Base-by-base conservation (phyloP, 2,797 vertebrate species). In the Acipenser ruthenus region DNA sequence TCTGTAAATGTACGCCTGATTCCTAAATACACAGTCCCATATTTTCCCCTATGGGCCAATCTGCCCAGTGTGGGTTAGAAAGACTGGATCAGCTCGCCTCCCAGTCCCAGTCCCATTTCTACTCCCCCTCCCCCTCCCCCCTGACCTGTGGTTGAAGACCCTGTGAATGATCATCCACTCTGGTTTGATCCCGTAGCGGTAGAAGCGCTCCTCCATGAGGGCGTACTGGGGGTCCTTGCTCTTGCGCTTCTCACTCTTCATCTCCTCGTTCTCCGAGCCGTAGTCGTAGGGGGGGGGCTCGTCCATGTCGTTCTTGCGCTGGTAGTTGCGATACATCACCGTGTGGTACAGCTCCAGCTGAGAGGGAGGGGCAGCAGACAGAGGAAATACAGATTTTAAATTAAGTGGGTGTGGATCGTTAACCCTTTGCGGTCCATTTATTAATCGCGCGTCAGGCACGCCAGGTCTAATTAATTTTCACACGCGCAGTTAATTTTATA, bases 281-380 rank as follows among this genome's bases (percentile, higher is more conserved):
- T 99, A 99, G 82, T 99, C 97, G 0, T 91, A 97, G 12, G 94
- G 93, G 0, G 96, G 96, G 0, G 97, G 97, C 69, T 99, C 95
- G 0, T 98, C 97, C 97, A 99, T 98, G 79, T 99, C 97, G 0
- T 97, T 99, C 86, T 99, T 99, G 0, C 97, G 87, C 74, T 98
- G 96, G 86, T 98, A 99, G 88, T 98, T 99, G 52, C 97, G 93
- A 62, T 94, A 99, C 97, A 99, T 99, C 60, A 99, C 97, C 0
- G 95, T 94, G 85, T 99, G 96, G 79, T 98, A 98, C 9, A 99
- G 85, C 76, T 99, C 97, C 89, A 99, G 79, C 97, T 99, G 82
- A 6, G n/a, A 50, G 56, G 66, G n/a, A 23, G 37, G 8, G 58
- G 66, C 3, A 53, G 3, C 10, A 23, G 5, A 58, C 5, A 56